phyloP scores from a whole-genome alignment of 1,140 invertebrate genomes.

The Brachionus plicatilis region DNA sequence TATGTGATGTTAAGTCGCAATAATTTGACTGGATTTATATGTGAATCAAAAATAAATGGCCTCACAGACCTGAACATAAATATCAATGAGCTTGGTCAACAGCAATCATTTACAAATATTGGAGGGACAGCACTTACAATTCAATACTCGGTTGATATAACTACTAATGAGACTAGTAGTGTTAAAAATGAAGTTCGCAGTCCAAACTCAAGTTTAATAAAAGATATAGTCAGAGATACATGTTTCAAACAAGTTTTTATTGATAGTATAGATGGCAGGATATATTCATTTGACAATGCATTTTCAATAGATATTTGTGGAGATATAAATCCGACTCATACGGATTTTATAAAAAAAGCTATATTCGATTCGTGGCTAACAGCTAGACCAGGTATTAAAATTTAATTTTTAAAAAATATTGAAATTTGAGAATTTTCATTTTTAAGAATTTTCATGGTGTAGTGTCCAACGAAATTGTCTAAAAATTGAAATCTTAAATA shows the following conservation, averaged over 20 bases:
- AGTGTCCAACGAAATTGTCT: not conserved
- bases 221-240: not conserved
- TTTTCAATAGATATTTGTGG: not conserved
- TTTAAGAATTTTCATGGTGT: not conserved
- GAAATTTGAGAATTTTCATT: not conserved
- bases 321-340: not conserved
- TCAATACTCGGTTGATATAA: not conserved
- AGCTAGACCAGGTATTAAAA: not conserved
- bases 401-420: not conserved
- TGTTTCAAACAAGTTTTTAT: not conserved
- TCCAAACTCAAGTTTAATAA: constrained; percentile 1
- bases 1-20: not conserved
- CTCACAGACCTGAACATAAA: not conserved
- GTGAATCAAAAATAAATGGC: not conserved
- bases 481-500: not conserved
- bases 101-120: not conserved
- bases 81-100: not conserved
- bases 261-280: not conserved
- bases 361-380: not conserved
- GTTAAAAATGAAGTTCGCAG: not conserved
- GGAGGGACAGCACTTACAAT: not conserved
- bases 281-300: not conserved
- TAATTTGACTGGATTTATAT: constrained; percentile 15
- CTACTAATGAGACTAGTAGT: not conserved
- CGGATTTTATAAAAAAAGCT: not conserved